phyloP scores from a whole-genome alignment of 2,113 vertebrate genomes.

The Larimichthys polyactis region DNA sequence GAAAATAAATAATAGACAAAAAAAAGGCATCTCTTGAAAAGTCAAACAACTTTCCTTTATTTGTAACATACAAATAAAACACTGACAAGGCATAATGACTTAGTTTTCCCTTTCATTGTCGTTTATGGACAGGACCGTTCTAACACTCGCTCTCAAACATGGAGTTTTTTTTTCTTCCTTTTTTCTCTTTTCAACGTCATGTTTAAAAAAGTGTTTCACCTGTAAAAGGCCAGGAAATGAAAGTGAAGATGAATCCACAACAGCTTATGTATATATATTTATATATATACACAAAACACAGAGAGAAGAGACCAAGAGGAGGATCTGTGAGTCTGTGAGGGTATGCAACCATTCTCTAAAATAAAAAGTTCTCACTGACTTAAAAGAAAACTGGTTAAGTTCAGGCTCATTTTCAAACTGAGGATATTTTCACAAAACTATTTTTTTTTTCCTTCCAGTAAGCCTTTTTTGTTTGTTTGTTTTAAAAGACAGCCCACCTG shows the following conservation, averaged over 20 bases:
- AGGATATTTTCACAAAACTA: slow-evolving; percentile 48
- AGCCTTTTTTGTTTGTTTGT: slow-evolving; percentile 20
- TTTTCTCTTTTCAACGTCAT: slow-evolving; percentile 61
- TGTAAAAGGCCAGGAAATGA: slow-evolving; percentile 75
- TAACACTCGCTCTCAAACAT: slow-evolving; percentile 78
- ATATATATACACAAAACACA: slow-evolving; percentile 42
- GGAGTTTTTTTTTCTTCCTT: slow-evolving; percentile 47
- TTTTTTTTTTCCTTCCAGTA: slow-evolving; percentile 29
- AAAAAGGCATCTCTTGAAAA: slow-evolving; percentile 49
- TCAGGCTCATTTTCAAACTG: slow-evolving; percentile 50
- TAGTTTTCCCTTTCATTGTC: slow-evolving; percentile 80
- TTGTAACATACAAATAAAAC: slow-evolving; percentile 88
- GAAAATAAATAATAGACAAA: neutral
- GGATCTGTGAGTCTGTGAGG: slow-evolving; percentile 37
- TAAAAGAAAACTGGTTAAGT: slow-evolving; percentile 64
- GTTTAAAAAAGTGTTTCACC: slow-evolving; percentile 75
- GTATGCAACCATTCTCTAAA: slow-evolving; percentile 49
- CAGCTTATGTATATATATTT: slow-evolving; percentile 63
- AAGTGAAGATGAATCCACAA: slow-evolving; percentile 70
- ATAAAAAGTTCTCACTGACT: slow-evolving; percentile 55
- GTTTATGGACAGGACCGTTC: slow-evolving; percentile 72
- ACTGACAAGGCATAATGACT: slow-evolving; percentile 85
- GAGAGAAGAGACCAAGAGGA: slow-evolving; percentile 53
- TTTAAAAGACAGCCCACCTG: slow-evolving; percentile 36
- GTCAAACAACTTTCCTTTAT: slow-evolving; percentile 84